A percentile compares a stretch with the other conserved stretches of the same genome.
Evolutionary conservation across 2,797 vertebrate species (phyloP).

Genomic region (Momotus momota): DNA sequence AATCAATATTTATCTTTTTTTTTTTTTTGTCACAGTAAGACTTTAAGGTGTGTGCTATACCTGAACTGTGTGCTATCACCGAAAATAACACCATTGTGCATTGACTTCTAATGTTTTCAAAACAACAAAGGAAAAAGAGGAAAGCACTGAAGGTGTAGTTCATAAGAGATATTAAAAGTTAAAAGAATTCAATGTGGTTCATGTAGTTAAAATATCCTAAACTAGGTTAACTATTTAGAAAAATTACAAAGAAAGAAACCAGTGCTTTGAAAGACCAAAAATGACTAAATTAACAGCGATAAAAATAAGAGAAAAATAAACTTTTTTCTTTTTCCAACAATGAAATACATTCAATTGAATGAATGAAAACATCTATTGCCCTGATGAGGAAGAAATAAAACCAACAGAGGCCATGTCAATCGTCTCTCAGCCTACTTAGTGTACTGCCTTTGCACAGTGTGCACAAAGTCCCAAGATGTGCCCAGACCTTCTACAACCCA

Average conservation of each 20-base stretch:
- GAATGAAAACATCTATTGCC: neutral
- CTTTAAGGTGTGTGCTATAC: neutral
- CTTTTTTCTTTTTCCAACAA: neutral
- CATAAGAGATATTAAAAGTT: neutral
- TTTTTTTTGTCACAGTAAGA: neutral
- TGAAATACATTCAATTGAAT: neutral
- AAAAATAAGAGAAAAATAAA: neutral
- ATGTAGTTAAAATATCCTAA: neutral
- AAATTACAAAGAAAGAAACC: neutral
- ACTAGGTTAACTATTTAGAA: neutral
- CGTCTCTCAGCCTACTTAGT: neutral
- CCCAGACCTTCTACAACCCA: rapidly evolving
- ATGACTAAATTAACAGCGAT: neutral
- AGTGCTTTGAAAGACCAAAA: neutral
- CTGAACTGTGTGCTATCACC: neutral
- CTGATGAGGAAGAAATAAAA: neutral
- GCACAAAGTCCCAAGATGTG: neutral
- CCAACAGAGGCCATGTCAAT: neutral
- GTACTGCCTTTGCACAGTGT: rapidly evolving
- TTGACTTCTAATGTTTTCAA: neutral
- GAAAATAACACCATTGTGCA: neutral
- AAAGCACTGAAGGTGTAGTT: neutral
- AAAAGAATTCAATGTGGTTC: neutral
- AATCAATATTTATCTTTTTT: neutral
- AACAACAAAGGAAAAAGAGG: neutral